Conservation (phyloP, 2,888 invertebrate genomes). For the Stomorhina lunata region DNA sequence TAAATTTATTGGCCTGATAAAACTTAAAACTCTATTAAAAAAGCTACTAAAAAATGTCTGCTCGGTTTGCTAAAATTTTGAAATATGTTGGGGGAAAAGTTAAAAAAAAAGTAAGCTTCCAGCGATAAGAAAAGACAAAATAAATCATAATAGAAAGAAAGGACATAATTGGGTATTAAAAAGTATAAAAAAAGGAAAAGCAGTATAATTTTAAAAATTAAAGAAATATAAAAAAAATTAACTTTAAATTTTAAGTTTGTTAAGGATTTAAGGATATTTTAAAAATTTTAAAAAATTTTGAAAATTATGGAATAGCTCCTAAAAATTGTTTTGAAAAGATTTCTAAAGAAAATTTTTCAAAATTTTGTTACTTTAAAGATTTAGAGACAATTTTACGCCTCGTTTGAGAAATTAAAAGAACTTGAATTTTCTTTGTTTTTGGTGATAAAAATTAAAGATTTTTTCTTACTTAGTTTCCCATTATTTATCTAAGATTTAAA, state of each 20-base stretch:
- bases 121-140: background rate
- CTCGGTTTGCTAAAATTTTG: background rate
- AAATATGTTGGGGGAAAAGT: background rate
- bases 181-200: background rate
- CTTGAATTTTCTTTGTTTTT: too few species aligned
- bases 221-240: background rate
- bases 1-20: conserved; percentile 30
- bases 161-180: conserved; percentile 13
- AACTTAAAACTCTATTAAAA: conserved; percentile 26
- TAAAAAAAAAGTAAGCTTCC: background rate
- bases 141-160: conserved; percentile 13
- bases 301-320: background rate
- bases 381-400: too few species aligned
- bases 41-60: background rate
- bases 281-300: background rate
- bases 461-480: too few species aligned
- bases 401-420: too few species aligned
- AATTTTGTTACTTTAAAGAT: too few species aligned
- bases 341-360: too few species aligned
- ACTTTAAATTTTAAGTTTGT: background rate
- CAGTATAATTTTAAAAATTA: too few species aligned
- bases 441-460: too few species aligned
- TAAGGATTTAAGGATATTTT: background rate
- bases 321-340: too few species aligned
- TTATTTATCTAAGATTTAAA: too few species aligned